These are phyloP conservation scores for Lasioglossum pauxillum DNA, from an alignment of 2,888 invertebrate genomes.

Conservation along the genomic window DNA sequence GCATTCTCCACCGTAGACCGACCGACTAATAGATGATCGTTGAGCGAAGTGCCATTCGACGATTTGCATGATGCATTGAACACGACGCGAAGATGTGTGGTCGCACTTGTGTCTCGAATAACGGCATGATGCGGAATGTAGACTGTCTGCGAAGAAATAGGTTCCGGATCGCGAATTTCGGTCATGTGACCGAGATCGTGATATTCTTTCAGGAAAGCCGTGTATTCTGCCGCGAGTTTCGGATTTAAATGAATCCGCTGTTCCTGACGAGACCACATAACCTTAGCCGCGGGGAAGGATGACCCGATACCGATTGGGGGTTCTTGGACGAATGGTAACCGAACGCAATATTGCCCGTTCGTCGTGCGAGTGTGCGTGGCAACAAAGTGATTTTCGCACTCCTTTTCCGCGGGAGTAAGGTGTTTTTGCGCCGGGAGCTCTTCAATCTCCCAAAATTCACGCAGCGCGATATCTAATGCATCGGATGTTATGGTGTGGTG, in stretches of 20 bases:
- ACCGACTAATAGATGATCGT: too few relatives aligned
- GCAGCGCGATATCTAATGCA: not conserved
- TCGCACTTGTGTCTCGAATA: too few relatives aligned
- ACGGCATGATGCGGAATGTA: too few relatives aligned
- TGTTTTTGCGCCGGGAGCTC: too few relatives aligned
- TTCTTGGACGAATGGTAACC: not conserved
- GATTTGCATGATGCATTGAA: too few relatives aligned
- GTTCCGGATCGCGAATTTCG: too few relatives aligned
- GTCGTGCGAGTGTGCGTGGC: not conserved
- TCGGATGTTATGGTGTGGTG: not conserved
- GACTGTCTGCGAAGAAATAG: too few relatives aligned
- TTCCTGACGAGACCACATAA: not conserved
- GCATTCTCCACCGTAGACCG: too few relatives aligned
- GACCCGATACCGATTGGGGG: not conserved
- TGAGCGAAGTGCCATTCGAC: too few relatives aligned
- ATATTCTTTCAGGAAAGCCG: not conserved
- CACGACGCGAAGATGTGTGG: too few relatives aligned
- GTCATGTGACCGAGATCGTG: not conserved
- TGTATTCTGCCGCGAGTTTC: not conserved
- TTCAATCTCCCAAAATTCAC: slow-evolving; percentile 1
- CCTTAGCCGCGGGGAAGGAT: not conserved
- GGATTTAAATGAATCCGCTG: not conserved
- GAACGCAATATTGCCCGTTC: not conserved
- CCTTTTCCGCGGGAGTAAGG: not conserved
- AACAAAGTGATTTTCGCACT: not conserved